Percentiles rank a stretch among this genome's conserved stretches.
Evolutionary conservation across 2,113 vertebrate species (phyloP).

Genomic region (Psammodynastes pulverulentus): DNA sequence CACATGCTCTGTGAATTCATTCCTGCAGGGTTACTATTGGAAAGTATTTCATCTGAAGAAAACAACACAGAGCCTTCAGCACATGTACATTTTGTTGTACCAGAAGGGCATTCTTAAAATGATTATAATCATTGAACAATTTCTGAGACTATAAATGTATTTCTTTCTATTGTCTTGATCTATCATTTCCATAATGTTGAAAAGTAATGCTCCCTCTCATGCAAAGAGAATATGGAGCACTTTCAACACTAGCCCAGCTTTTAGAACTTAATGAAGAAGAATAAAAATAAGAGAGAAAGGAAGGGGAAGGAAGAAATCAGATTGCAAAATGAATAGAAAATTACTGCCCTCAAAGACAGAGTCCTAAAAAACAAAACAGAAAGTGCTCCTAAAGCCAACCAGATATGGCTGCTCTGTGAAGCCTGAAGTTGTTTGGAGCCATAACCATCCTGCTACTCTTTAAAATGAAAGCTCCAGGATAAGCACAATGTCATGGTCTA

Average conservation of each 20-base stretch:
- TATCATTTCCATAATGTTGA: conserved; percentile 48
- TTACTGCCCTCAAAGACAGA: neutral
- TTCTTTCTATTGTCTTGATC: conserved; percentile 47
- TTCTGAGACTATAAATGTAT: conserved; percentile 24
- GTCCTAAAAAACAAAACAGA: conserved; percentile 1
- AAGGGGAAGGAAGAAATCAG: conserved; percentile 31
- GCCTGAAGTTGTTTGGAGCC: neutral
- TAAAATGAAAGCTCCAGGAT: conserved; percentile 19
- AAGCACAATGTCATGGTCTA: conserved; percentile 7
- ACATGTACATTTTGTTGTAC: conserved; percentile 31
- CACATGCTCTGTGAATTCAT: conserved; percentile 41
- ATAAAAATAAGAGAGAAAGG: conserved; percentile 10
- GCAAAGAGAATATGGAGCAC: conserved; percentile 35
- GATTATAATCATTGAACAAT: conserved; percentile 47
- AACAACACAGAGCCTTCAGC: conserved; percentile 35
- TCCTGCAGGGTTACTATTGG: conserved; percentile 30
- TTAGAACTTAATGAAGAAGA: conserved; percentile 28
- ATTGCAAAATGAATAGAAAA: conserved; percentile 20
- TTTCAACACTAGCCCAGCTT: conserved; percentile 29
- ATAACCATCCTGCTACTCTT: conserved; percentile 1
- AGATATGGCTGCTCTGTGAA: conserved; percentile 12
- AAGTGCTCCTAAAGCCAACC: neutral
- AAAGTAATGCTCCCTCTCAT: conserved; percentile 32
- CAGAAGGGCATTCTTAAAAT: conserved; percentile 56
- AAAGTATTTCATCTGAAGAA: conserved; percentile 28